Percentiles rank a stretch among this genome's conserved stretches.
Conservation (phyloP, 2,113 vertebrate species). For the Psophia crepitans region DNA sequence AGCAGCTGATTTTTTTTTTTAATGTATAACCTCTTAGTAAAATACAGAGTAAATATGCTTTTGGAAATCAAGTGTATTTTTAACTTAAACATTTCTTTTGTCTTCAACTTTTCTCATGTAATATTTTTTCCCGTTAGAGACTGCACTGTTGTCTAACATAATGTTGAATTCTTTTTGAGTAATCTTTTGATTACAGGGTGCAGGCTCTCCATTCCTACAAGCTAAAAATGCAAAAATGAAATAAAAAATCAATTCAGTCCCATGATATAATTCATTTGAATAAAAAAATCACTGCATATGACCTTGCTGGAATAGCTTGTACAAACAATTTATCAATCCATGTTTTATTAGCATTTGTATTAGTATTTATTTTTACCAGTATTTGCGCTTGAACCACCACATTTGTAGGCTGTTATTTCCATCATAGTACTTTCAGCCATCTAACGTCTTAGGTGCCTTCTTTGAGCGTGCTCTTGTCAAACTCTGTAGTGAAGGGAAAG, state of each 20-base stretch:
- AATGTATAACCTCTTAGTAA: background rate
- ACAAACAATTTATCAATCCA: background rate
- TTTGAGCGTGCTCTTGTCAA: background rate
- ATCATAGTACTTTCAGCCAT: background rate
- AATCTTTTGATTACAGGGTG: background rate
- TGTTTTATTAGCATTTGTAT: no score
- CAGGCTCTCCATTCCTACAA: background rate
- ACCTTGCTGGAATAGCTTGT: background rate
- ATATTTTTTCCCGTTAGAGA: background rate
- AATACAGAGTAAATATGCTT: background rate
- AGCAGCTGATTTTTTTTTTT: background rate
- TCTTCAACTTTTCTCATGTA: background rate
- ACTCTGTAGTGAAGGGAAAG: background rate
- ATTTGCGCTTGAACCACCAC: background rate
- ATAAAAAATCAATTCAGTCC: background rate
- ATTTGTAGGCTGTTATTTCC: background rate
- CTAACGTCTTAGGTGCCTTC: background rate
- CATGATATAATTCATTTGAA: background rate
- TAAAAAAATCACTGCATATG: background rate
- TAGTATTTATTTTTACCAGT: no score
- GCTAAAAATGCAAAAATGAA: background rate
- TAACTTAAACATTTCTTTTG: background rate
- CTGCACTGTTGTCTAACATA: background rate
- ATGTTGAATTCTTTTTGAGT: background rate
- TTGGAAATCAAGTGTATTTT: background rate